These are phyloP conservation scores for Hipposideros larvatus DNA, from an alignment of 2,797 vertebrate genomes.

Conservation along the genomic window DNA sequence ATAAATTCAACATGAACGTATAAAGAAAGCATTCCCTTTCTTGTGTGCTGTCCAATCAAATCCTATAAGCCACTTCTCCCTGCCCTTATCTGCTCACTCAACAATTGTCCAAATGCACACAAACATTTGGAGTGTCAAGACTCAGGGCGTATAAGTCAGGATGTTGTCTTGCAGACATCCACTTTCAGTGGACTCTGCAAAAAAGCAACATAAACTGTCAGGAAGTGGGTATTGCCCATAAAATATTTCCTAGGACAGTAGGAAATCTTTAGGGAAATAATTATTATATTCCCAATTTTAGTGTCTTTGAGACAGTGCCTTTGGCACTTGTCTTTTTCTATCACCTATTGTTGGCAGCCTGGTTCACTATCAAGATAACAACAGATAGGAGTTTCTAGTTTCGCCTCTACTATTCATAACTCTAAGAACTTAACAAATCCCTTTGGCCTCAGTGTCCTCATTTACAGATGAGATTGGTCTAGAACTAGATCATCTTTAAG, in stretches of 20 bases:
- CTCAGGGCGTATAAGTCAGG: background rate
- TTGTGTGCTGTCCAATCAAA: background rate
- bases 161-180: background rate
- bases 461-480: background rate
- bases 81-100: background rate
- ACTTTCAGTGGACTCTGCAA: background rate
- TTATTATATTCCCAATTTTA: background rate
- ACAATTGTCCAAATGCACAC: background rate
- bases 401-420: background rate
- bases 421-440: background rate
- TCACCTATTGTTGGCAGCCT: background rate
- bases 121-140: background rate
- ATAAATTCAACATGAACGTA: background rate
- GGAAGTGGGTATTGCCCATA: background rate
- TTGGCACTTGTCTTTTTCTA: conserved; percentile 8
- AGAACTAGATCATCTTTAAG: conserved; percentile 32
- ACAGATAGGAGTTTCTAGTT: background rate
- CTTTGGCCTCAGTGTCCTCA: background rate
- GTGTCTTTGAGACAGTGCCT: background rate
- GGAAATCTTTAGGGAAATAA: background rate
- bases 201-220: background rate
- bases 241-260: background rate
- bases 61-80: background rate
- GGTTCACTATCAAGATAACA: background rate
- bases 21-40: background rate